phyloP scores from a whole-genome alignment of 1,140 invertebrate species.

The Ceratosolen fusciceps region DNA sequence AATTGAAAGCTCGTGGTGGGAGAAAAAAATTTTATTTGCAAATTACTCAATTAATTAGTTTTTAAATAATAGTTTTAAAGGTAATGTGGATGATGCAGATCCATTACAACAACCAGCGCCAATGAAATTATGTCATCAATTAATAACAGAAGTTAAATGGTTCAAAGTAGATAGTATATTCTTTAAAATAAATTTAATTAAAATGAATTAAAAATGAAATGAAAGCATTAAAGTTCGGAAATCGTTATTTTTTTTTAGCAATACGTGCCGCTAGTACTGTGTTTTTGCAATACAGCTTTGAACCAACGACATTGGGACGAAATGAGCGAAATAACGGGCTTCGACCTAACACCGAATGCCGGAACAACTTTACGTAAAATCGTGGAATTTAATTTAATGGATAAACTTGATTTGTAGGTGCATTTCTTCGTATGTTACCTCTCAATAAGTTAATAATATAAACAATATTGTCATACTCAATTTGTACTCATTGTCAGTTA shows the following conservation, averaged over 20 bases:
- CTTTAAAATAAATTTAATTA: not conserved
- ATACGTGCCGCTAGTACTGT: slow-evolving; percentile 83
- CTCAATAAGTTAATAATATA: not conserved
- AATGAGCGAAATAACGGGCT: slow-evolving; percentile 87
- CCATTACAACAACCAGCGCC: slow-evolving; percentile 83
- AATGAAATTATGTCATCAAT: slow-evolving; percentile 80
- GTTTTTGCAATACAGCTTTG: slow-evolving; percentile 90
- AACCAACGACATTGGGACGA: slow-evolving; percentile 92
- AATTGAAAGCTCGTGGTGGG: too few relatives aligned
- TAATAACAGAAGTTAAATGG: slow-evolving; percentile 82
- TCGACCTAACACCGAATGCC: slow-evolving; percentile 88
- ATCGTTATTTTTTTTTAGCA: slow-evolving; percentile 70
- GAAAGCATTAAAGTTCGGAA: too few relatives aligned
- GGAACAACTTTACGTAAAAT: slow-evolving; percentile 88
- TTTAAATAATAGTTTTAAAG: slow-evolving; percentile 62
- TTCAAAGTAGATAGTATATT: slow-evolving; percentile 74
- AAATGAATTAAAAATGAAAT: too few relatives aligned
- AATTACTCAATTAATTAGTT: not conserved
- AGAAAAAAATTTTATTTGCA: not conserved
- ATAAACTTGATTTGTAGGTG: slow-evolving; percentile 74
- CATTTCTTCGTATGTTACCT: not conserved
- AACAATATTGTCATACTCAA: too few relatives aligned
- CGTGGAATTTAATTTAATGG: slow-evolving; percentile 81
- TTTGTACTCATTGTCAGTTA: too few relatives aligned
- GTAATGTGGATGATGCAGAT: slow-evolving; percentile 83